Percentiles rank a stretch among this genome's conserved stretches.
phyloP scores from a whole-genome alignment of 2,797 vertebrate genomes.

The Macrochelys suwanniensis region DNA sequence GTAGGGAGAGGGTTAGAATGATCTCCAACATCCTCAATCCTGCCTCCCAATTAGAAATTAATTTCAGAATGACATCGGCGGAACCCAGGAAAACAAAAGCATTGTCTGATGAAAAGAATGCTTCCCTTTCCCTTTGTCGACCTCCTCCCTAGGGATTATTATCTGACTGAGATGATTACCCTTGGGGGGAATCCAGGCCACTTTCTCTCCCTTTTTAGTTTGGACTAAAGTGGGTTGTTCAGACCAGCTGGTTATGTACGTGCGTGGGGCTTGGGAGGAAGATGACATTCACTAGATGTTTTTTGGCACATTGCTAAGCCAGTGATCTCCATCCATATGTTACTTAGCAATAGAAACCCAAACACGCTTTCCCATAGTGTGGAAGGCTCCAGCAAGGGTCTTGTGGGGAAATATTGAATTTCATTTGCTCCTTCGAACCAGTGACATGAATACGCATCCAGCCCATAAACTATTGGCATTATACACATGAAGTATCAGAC shows the following conservation, averaged over 20 bases:
- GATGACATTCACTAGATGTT: background rate
- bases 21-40: conserved; percentile 4
- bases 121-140: background rate
- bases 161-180: background rate
- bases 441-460: conserved; percentile 14
- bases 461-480: conserved; percentile 31
- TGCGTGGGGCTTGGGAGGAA: background rate
- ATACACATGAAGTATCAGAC: background rate
- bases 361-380: conserved; percentile 13
- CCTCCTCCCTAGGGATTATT: background rate
- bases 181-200: background rate
- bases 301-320: background rate
- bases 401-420: conserved; percentile 31
- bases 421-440: conserved; percentile 12
- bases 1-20: background rate
- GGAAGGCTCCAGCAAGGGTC: conserved; percentile 18
- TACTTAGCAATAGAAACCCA: conserved; percentile 44
- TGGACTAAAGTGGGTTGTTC: background rate
- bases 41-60: background rate
- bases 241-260: background rate
- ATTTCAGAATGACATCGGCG: background rate
- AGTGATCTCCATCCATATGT: background rate
- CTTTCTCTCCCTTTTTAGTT: background rate
- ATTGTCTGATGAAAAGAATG: background rate
- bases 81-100: background rate